phyloP scores from a whole-genome alignment of 2,113 vertebrate genomes.

The Leucopsar rothschildi region DNA sequence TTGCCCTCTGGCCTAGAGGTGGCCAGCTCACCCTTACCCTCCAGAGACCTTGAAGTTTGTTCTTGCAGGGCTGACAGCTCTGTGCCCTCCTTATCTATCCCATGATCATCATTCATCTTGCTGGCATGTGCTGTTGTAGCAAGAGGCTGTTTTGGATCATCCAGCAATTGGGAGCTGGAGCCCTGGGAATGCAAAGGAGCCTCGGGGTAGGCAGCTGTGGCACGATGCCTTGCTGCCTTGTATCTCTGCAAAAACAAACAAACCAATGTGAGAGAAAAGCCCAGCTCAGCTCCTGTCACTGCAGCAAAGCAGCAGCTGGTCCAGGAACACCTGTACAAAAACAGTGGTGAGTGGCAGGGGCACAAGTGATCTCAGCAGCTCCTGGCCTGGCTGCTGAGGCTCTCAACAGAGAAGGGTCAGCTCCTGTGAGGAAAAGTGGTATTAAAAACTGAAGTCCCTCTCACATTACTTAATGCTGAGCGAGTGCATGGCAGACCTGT shows the following conservation, averaged over 20 bases:
- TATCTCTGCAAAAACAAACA: constrained; percentile 70
- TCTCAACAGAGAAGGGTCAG: constrained; percentile 25
- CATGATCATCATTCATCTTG: not conserved
- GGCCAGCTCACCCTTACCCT: constrained; percentile 49
- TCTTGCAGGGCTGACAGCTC: not conserved
- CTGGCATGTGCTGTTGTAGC: not conserved
- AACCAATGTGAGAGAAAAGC: not conserved
- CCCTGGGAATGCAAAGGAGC: constrained; percentile 47
- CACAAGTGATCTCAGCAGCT: not conserved
- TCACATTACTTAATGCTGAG: not conserved
- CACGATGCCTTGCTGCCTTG: constrained; percentile 67
- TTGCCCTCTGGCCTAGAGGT: not conserved
- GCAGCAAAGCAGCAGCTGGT: constrained; percentile 36
- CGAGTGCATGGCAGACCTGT: not conserved
- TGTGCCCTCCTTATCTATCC: not conserved
- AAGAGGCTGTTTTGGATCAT: constrained; percentile 5
- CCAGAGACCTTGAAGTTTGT: not conserved
- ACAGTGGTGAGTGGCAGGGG: not conserved
- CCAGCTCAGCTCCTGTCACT: not conserved
- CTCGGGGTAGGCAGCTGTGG: constrained; percentile 36
- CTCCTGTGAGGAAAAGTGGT: constrained; percentile 58
- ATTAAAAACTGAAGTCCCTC: constrained; percentile 30
- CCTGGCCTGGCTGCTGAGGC: constrained; percentile 51
- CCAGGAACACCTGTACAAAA: constrained; percentile 56
- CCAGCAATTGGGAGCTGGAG: constrained; percentile 57